Conservation (phyloP, 2,113 vertebrate genomes). For the Xerus inauris region DNA sequence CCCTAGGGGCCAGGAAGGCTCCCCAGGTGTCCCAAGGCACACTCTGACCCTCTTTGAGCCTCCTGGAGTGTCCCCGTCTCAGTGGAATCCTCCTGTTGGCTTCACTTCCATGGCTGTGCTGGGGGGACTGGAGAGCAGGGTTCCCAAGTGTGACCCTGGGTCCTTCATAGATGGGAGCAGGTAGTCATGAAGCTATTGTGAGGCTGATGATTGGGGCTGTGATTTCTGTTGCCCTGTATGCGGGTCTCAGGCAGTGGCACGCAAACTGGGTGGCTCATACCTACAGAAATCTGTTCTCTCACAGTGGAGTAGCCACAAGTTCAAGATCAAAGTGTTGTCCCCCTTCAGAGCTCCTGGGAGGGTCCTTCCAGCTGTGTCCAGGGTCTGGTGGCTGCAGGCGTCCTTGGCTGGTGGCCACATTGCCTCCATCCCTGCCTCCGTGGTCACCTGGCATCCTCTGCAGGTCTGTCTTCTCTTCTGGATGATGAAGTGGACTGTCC, state of each 20-base stretch:
- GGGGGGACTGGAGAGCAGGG: no score
- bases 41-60: fast-evolving
- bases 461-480: not conserved
- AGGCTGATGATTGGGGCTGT: fast-evolving
- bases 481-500: not conserved
- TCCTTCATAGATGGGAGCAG: not conserved
- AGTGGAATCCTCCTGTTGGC: fast-evolving
- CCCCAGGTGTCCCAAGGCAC: not conserved
- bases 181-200: fast-evolving
- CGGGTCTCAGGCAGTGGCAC: no score
- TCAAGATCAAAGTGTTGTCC: no score
- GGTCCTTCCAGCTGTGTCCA: no score
- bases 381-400: not conserved
- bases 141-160: fast-evolving
- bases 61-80: not conserved
- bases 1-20: not conserved
- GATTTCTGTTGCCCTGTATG: not conserved
- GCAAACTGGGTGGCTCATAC: fast-evolving
- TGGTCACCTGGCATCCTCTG: no score
- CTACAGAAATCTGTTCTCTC: not conserved
- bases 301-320: not conserved
- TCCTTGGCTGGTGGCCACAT: not conserved
- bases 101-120: not conserved
- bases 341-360: not conserved
- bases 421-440: not conserved